A percentile compares a stretch with the other conserved stretches of the same genome.
Conservation (phyloP, 2,797 vertebrate genomes). For the Gallinago stenura region DNA sequence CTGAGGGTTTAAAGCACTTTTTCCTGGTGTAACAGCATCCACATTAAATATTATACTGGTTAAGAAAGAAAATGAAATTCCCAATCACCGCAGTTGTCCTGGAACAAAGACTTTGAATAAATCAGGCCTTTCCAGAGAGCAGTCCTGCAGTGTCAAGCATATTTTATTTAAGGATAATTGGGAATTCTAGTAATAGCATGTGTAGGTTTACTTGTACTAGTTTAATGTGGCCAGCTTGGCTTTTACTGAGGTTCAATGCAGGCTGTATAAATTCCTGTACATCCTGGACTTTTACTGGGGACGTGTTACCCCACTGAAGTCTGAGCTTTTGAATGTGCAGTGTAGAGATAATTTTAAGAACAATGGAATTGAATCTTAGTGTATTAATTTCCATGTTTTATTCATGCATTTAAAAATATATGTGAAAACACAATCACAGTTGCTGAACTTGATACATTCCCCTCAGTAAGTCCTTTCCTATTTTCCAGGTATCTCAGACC, state of each 20-base stretch:
- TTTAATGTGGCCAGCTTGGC: not conserved
- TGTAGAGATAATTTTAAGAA: not conserved
- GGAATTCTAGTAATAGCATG: not conserved
- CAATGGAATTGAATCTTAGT: not conserved
- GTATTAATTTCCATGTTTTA: not conserved
- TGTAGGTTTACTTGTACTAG: not conserved
- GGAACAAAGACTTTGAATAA: not conserved
- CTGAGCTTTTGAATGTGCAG: not conserved
- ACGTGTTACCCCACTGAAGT: not conserved
- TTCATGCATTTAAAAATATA: not conserved
- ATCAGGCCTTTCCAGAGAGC: not conserved
- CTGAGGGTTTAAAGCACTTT: not conserved
- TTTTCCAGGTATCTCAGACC: slow-evolving; percentile 49
- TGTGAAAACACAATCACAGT: not conserved
- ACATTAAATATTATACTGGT: not conserved
- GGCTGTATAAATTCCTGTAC: not conserved
- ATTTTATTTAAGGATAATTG: not conserved
- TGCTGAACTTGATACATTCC: slow-evolving; percentile 10
- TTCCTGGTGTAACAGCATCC: not conserved
- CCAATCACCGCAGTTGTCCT: not conserved
- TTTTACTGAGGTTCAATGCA: not conserved
- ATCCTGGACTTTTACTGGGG: not conserved
- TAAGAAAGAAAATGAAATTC: not conserved
- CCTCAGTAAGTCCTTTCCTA: slow-evolving; percentile 19
- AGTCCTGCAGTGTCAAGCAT: not conserved